These are phyloP conservation scores for Odontomachus brunneus DNA, from an alignment of 1,140 invertebrate genomes.

Conservation along the genomic window DNA sequence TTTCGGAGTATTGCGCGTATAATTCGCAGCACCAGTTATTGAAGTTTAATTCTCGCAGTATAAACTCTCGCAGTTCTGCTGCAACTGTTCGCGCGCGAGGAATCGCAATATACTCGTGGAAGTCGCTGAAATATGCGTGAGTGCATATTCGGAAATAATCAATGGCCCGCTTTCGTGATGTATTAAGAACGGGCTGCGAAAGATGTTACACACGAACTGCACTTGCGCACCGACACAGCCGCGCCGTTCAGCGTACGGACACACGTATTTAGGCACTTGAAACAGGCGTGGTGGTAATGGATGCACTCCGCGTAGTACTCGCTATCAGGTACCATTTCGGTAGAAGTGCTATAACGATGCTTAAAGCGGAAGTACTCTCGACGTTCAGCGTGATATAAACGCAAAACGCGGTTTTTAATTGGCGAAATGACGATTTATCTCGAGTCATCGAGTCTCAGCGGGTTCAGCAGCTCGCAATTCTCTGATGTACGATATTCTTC, in stretches of 20 bases:
- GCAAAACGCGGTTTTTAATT: constrained; percentile 34
- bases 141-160: constrained; percentile 12
- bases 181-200: constrained; percentile 37
- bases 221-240: constrained; percentile 16
- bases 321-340: constrained; percentile 58
- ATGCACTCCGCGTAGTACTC: constrained; percentile 59
- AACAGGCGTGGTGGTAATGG: constrained; percentile 60
- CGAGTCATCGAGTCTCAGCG: background rate
- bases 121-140: constrained; percentile 9
- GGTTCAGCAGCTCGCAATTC: background rate
- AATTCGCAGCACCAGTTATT: background rate
- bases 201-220: constrained; percentile 30
- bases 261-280: constrained; percentile 63
- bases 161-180: constrained; percentile 9
- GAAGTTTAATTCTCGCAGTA: background rate
- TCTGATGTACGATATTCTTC: background rate
- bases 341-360: constrained; percentile 45
- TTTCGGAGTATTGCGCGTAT: background rate
- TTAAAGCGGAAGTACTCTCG: constrained; percentile 43
- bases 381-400: constrained; percentile 32
- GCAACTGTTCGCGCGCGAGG: background rate
- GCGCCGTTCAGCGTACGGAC: constrained; percentile 37
- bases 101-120: background rate
- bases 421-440: background rate
- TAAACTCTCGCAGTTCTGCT: background rate